Evolutionary conservation across 2,888 invertebrate species (phyloP).

Genomic region (Leucania comma): DNA sequence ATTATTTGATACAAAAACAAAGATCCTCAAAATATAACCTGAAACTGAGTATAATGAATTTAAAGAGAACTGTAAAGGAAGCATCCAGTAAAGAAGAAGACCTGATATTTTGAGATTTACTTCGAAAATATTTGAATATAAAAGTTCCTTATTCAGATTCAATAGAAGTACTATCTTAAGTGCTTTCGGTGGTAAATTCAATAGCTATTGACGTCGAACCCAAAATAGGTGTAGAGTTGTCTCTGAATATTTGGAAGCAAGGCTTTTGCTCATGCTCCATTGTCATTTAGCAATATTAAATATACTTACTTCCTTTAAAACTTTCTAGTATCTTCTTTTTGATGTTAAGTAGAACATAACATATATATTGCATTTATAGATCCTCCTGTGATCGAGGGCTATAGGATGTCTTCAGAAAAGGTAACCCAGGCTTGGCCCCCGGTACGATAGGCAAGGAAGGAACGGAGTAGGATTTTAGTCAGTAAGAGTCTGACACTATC

Average conservation of each 20-base stretch:
- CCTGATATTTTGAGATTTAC: slow-evolving; percentile 27
- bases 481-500: no score
- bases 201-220: slow-evolving; percentile 59
- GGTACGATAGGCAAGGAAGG: no score
- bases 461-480: no score
- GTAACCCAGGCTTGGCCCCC: no score
- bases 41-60: slow-evolving; percentile 39
- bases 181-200: slow-evolving; percentile 62
- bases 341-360: slow-evolving; percentile 22
- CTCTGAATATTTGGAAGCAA: slow-evolving; percentile 63
- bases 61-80: slow-evolving; percentile 32
- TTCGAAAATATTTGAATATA: slow-evolving; percentile 42
- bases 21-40: slow-evolving; percentile 14
- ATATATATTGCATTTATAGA: background rate
- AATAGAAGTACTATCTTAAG: slow-evolving; percentile 57
- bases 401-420: no score
- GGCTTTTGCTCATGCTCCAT: slow-evolving; percentile 36
- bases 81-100: slow-evolving; percentile 6
- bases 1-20: slow-evolving; percentile 27
- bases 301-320: slow-evolving; percentile 28
- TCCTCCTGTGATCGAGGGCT: background rate
- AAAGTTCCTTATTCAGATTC: slow-evolving; percentile 51
- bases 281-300: slow-evolving; percentile 49
- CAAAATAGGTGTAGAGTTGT: slow-evolving; percentile 57
- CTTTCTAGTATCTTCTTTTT: slow-evolving; percentile 13